Percentiles rank a stretch among this genome's conserved stretches.
phyloP scores from a whole-genome alignment of 2,888 invertebrate species.

The Drosophila buzzatii region DNA sequence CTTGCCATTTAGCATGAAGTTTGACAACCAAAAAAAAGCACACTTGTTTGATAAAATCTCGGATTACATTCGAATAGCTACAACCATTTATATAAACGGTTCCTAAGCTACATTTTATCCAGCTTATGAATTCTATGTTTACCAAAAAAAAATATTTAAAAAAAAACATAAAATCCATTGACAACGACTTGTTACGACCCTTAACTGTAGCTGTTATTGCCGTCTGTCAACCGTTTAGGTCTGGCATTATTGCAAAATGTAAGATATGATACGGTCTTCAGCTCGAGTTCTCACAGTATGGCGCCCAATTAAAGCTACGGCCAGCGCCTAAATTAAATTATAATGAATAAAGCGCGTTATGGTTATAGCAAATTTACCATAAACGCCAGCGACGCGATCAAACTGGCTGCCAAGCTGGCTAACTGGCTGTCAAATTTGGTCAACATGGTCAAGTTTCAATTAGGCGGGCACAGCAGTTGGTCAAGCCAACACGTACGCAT shows the following conservation, averaged over 20 bases:
- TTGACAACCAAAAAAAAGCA: background rate
- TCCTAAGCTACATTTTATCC: background rate
- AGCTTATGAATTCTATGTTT: background rate
- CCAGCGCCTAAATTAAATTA: conserved; percentile 78
- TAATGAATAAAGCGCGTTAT: conserved; percentile 79
- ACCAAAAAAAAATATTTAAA: background rate
- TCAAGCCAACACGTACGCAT: conserved; percentile 35
- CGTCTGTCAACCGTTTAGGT: conserved; percentile 21
- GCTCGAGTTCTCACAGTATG: conserved; percentile 77
- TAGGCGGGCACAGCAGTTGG: conserved; percentile 69
- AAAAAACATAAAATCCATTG: background rate
- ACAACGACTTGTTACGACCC: conserved; percentile 14
- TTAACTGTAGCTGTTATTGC: conserved; percentile 22
- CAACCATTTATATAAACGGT: background rate
- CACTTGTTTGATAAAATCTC: background rate
- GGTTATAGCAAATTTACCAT: conserved; percentile 83
- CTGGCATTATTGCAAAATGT: conserved; percentile 16
- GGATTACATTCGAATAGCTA: background rate
- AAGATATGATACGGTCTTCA: conserved; percentile 10
- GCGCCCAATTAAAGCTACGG: conserved; percentile 73
- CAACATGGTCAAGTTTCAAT: conserved; percentile 82
- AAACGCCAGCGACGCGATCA: conserved; percentile 57
- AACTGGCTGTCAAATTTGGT: conserved; percentile 70
- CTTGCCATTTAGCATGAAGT: background rate
- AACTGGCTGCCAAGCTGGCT: conserved; percentile 22